phyloP scores from a whole-genome alignment of 2,113 vertebrate species.

The Diphyllodes magnificus region DNA sequence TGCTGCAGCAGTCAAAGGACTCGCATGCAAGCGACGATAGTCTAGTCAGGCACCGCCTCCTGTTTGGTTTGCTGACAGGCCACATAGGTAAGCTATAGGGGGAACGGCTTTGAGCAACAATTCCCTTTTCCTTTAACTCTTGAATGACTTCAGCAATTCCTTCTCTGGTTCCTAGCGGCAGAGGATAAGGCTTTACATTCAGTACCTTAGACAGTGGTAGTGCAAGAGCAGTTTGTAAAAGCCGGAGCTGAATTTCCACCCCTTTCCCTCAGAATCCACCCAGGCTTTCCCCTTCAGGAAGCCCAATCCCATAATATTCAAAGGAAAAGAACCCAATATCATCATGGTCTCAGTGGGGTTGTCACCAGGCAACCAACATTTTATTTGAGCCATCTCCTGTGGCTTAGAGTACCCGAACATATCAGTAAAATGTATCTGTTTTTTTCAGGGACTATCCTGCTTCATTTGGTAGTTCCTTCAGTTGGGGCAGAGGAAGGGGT shows the following conservation, averaged over 20 bases:
- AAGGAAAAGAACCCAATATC: background rate
- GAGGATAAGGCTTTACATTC: background rate
- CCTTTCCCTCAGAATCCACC: background rate
- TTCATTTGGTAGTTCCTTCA: background rate
- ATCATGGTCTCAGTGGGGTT: background rate
- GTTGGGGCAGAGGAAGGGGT: background rate
- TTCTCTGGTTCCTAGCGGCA: background rate
- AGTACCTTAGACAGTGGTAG: no score
- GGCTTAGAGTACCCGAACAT: background rate
- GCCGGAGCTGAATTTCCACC: background rate
- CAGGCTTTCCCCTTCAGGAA: background rate
- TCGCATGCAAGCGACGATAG: rapidly evolving
- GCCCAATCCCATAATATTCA: background rate
- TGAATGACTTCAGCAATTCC: background rate
- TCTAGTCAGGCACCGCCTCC: background rate
- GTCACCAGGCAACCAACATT: background rate
- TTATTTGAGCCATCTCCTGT: background rate
- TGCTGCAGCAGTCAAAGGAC: background rate
- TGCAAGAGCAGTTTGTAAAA: background rate
- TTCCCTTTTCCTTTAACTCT: background rate
- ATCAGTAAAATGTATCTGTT: background rate
- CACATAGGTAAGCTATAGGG: no score
- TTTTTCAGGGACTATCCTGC: background rate
- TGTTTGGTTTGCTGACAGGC: rapidly evolving
- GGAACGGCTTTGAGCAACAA: background rate